These are phyloP conservation scores for Nothura maculosa DNA, from an alignment of 2,797 vertebrate genomes.

Conservation along the genomic window DNA sequence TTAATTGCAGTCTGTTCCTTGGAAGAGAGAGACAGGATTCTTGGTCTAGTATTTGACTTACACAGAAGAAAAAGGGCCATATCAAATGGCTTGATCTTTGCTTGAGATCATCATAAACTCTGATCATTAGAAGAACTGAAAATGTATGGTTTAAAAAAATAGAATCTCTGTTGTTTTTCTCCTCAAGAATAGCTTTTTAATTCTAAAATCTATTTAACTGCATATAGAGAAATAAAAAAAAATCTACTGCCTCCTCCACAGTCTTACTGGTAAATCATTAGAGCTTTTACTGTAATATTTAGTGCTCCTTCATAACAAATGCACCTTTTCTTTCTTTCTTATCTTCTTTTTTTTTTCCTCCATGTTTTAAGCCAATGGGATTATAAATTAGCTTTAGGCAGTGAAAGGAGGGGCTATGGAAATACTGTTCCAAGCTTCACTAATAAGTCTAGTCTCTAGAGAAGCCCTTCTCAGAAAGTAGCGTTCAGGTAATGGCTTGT, in stretches of 20 bases:
- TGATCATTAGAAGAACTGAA: not conserved
- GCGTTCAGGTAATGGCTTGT: constrained; percentile 23
- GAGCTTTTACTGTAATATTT: constrained; percentile 13
- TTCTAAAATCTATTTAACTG: not conserved
- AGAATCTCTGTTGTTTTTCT: constrained; percentile 3
- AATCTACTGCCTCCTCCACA: not conserved
- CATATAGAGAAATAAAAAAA: not conserved
- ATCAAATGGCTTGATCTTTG: not conserved
- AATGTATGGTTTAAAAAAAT: not conserved
- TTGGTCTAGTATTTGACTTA: not conserved
- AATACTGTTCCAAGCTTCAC: constrained; percentile 15
- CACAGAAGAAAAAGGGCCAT: not conserved
- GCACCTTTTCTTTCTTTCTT: not conserved
- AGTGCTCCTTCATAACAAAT: not conserved
- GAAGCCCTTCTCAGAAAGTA: constrained; percentile 55
- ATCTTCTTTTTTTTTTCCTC: not conserved
- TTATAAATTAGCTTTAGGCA: constrained; percentile 21
- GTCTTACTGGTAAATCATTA: not conserved
- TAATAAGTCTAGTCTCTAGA: constrained; percentile 21
- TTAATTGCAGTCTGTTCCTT: not conserved
- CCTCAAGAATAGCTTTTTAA: not conserved
- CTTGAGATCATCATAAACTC: not conserved
- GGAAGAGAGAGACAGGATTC: not conserved
- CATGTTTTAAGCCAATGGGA: not conserved
- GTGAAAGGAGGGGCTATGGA: constrained; percentile 4